Evolutionary conservation across 2,888 invertebrate species (phyloP).

Genomic region (Microctonus brassicae): DNA sequence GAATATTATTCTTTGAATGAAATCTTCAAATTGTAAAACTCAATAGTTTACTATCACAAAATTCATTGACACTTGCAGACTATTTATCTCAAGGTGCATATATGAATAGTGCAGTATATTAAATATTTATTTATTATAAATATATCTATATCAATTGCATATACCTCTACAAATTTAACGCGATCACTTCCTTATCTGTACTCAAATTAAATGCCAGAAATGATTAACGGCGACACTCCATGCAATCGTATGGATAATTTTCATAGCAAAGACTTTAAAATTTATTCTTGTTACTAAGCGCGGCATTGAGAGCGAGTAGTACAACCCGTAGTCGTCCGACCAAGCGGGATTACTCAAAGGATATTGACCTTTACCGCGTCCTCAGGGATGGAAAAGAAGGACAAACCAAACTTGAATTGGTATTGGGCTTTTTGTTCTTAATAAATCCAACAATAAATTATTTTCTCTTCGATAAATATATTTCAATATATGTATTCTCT

Average conservation of each 20-base stretch:
- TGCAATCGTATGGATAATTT: constrained; percentile 4
- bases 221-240: constrained; percentile 15
- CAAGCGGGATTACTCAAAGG: constrained; percentile 53
- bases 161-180: neutral
- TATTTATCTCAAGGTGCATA: too few relatives aligned
- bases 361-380: constrained; percentile 54
- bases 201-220: neutral
- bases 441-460: constrained; percentile 28
- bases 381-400: constrained; percentile 18
- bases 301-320: constrained; percentile 10
- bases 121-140: neutral
- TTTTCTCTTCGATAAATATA: neutral
- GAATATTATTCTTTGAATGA: constrained; percentile 5
- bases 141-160: neutral
- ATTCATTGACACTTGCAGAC: neutral
- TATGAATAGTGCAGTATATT: too few relatives aligned
- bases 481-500: neutral
- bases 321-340: constrained; percentile 33
- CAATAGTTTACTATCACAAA: too few relatives aligned
- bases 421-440: neutral
- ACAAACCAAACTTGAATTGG: constrained; percentile 3
- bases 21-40: neutral
- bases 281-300: constrained; percentile 21
- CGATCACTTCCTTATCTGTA: neutral
- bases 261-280: constrained; percentile 13